Base-by-base conservation (phyloP, 1,140 invertebrate genomes). In the Drosophila lini region DNA sequence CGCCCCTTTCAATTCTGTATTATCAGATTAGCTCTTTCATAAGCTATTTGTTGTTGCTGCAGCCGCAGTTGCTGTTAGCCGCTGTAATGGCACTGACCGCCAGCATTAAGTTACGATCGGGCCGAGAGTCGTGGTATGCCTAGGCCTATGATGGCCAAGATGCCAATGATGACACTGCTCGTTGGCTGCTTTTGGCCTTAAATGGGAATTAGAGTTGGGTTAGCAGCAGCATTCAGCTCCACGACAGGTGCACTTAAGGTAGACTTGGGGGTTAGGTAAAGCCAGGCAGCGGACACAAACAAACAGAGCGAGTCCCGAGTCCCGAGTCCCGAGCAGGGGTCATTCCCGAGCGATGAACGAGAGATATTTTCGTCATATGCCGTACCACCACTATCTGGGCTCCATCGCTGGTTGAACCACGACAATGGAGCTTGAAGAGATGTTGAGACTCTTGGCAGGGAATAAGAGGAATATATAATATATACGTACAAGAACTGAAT, bases 1-100 rank as follows among this genome's bases (percentile, higher is more conserved):
- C 83, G 83, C 83, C 83, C 83, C 83, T 88, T 88, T 88, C 83
- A 88, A 88, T 88, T 88, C 83, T 88, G 79, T 88, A 88, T 88
- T 88, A 88, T 88, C 83, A 88, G 83, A 88, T 88, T 88, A 88
- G 83, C 83, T 88, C 77, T 81, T 86, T 80, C 73, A 82, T 82
- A 88, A 80, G 76, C 70, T 63, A 77, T 86, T 86, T 81, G 70
- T 73, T 83, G 73, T 58, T 74, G 69, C 34, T 70, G 58, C 32
- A 47, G 79, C 36, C 47, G 45, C 10, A 62, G 63, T 60, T 61
- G 61, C 48, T 19, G 19, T 19, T 19, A 19, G 19, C 19, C 44
- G 56, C 28, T 63, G 63, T 80, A 80, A 71, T 83, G 81, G 64
- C 83, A 83, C 83, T 80, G 81, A 83, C 81, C 81, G 81, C 81